Percentiles rank a stretch among this genome's conserved stretches.
phyloP scores from a whole-genome alignment of 2,888 invertebrate genomes.

The Microplitis deprimator region DNA sequence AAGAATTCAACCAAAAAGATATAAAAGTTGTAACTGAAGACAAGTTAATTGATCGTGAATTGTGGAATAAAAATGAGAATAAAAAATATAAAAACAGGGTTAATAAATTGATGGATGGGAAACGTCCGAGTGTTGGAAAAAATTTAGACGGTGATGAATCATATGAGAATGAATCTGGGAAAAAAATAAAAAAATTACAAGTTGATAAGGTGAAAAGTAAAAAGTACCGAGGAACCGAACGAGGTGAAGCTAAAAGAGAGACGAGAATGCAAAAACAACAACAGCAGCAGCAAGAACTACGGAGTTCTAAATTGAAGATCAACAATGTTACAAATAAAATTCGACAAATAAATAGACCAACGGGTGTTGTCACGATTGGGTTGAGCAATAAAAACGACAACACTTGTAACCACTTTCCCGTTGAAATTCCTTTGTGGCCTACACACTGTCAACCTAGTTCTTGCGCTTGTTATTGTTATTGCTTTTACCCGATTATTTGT shows the following conservation, averaged over 20 bases:
- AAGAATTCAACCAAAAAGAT: not conserved
- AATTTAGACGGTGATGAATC: constrained; percentile 7
- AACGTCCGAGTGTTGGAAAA: constrained; percentile 1
- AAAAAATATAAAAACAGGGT: constrained; percentile 16
- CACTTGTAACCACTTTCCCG: constrained; percentile 37
- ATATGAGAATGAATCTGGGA: not conserved
- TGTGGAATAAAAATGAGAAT: constrained; percentile 1
- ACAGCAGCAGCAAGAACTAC: constrained; percentile 3
- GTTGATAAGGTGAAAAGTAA: not conserved
- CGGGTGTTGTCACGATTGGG: constrained; percentile 43
- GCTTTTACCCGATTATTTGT: not conserved
- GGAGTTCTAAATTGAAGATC: constrained; percentile 17
- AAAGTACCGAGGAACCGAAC: constrained; percentile 32
- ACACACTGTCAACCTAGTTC: not conserved
- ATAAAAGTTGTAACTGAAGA: constrained; percentile 9
- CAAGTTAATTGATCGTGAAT: constrained; percentile 6
- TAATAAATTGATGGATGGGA: constrained; percentile 24
- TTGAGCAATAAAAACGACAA: constrained; percentile 41
- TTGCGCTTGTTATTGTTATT: not conserved
- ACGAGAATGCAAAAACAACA: not conserved
- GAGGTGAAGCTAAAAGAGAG: constrained; percentile 35
- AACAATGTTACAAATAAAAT: constrained; percentile 27
- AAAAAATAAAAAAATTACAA: not conserved
- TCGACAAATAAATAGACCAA: constrained; percentile 34
- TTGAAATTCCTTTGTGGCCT: constrained; percentile 8